Percentiles rank a stretch among this genome's conserved stretches.
Conservation (phyloP, 1,140 invertebrate genomes). For the Potamilus streckersoni region DNA sequence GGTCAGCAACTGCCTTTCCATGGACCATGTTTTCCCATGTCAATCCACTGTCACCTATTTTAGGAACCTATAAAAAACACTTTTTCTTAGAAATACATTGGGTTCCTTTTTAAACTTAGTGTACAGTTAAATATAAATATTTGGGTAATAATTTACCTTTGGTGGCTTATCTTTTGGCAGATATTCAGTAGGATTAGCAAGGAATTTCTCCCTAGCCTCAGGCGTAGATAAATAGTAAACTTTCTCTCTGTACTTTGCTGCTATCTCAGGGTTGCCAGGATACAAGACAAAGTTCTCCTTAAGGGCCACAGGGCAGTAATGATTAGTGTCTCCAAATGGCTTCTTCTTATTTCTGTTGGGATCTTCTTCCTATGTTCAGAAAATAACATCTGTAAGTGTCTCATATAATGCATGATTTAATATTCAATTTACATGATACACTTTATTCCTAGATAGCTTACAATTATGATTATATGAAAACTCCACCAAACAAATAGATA, state of each 20-base stretch:
- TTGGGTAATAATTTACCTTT: conserved; percentile 43
- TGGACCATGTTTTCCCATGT: too few relatives aligned
- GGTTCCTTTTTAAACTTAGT: too few relatives aligned
- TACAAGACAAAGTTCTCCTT: conserved; percentile 61
- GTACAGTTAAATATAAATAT: background rate
- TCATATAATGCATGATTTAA: too few relatives aligned
- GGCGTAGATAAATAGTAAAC: conserved; percentile 64
- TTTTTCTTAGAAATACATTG: too few relatives aligned
- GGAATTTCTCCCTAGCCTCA: conserved; percentile 63
- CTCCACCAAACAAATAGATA: too few relatives aligned
- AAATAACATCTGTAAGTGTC: too few relatives aligned
- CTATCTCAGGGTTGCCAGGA: conserved; percentile 66
- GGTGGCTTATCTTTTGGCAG: conserved; percentile 53
- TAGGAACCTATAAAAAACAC: too few relatives aligned
- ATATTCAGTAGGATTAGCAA: conserved; percentile 58
- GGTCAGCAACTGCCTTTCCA: too few relatives aligned
- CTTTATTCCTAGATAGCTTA: too few relatives aligned
- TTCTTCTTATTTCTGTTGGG: conserved; percentile 63
- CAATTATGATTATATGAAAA: too few relatives aligned
- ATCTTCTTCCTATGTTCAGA: conserved; percentile 59
- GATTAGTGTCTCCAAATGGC: conserved; percentile 64
- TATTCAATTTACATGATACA: too few relatives aligned
- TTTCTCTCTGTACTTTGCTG: conserved; percentile 64
- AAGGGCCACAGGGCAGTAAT: conserved; percentile 67
- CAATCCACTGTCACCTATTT: too few relatives aligned